phyloP scores from a whole-genome alignment of 2,888 invertebrate genomes.

The Copidosoma aretas region DNA sequence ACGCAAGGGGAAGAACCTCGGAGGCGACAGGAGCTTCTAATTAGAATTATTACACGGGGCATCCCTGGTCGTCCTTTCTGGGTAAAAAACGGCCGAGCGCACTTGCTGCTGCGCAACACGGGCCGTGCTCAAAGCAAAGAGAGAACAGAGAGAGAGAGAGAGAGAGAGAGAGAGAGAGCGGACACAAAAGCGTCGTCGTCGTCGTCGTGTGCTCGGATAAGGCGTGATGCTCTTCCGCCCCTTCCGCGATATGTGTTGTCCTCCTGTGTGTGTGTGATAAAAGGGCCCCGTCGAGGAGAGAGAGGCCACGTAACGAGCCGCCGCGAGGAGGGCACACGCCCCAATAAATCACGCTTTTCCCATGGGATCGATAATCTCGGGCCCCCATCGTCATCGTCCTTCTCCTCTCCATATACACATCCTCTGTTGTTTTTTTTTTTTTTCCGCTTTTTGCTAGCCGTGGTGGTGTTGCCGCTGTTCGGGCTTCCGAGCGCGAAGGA shows the following conservation, averaged over 20 bases:
- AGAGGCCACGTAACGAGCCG: slow-evolving; percentile 46
- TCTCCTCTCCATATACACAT: background rate
- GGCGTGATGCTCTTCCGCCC: slow-evolving; percentile 47
- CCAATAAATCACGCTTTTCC: slow-evolving; percentile 57
- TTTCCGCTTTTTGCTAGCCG: too few species aligned
- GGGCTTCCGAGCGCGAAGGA: background rate
- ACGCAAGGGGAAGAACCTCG: background rate
- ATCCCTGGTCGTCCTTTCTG: background rate
- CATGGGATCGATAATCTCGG: slow-evolving; percentile 48
- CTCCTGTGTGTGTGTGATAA: slow-evolving; percentile 46
- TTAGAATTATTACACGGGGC: slow-evolving; percentile 35
- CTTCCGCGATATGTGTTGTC: background rate
- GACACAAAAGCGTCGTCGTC: slow-evolving; percentile 39
- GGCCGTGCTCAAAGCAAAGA: background rate
- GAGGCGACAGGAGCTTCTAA: slow-evolving; percentile 17
- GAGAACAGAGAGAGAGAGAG: too few species aligned
- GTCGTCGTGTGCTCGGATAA: slow-evolving; percentile 26
- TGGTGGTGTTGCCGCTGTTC: background rate
- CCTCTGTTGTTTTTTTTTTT: too few species aligned
- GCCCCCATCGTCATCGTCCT: slow-evolving; percentile 37
- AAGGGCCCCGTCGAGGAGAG: slow-evolving; percentile 23
- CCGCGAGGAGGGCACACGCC: slow-evolving; percentile 45
- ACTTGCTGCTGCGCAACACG: slow-evolving; percentile 9
- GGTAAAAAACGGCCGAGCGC: background rate
- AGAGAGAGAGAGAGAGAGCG: background rate